These are phyloP conservation scores for Gulo gulo DNA, from an alignment of 2,113 vertebrate species.

Conservation along the genomic window DNA sequence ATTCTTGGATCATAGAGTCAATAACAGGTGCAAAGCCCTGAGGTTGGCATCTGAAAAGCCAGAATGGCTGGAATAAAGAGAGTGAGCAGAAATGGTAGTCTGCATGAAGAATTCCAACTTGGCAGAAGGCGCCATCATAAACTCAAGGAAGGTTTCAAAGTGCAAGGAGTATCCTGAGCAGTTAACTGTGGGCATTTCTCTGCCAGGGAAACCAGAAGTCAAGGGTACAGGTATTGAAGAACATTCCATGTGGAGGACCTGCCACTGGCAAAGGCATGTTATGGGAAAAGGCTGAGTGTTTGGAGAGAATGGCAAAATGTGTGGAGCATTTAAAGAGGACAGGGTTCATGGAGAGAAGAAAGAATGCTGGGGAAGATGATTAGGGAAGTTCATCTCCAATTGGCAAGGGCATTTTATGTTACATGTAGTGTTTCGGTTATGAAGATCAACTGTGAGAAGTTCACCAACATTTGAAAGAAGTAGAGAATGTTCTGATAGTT, in stretches of 20 bases:
- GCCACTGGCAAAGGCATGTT: not conserved
- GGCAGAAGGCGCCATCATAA: too few relatives aligned
- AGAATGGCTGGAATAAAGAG: not conserved
- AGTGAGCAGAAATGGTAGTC: not conserved
- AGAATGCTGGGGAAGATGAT: not conserved
- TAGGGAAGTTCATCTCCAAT: not conserved
- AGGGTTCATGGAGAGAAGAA: not conserved
- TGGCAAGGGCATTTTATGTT: not conserved
- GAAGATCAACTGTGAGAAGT: not conserved
- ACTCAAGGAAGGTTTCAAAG: not conserved
- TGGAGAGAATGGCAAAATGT: not conserved
- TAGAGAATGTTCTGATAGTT: not conserved
- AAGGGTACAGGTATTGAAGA: not conserved
- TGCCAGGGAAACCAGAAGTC: too few relatives aligned
- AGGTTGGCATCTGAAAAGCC: not conserved
- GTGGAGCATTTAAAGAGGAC: not conserved
- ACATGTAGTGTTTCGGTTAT: not conserved
- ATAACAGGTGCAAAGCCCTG: not conserved
- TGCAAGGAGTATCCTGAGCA: not conserved
- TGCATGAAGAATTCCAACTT: not conserved
- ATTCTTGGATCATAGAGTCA: not conserved
- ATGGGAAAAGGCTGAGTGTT: not conserved
- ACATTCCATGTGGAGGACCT: not conserved
- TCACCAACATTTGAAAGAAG: not conserved
- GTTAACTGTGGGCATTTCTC: not conserved